A percentile compares a stretch with the other conserved stretches of the same genome.
Evolutionary conservation across 2,888 invertebrate genomes (phyloP).

Genomic region (Aspidapion aeneum): DNA sequence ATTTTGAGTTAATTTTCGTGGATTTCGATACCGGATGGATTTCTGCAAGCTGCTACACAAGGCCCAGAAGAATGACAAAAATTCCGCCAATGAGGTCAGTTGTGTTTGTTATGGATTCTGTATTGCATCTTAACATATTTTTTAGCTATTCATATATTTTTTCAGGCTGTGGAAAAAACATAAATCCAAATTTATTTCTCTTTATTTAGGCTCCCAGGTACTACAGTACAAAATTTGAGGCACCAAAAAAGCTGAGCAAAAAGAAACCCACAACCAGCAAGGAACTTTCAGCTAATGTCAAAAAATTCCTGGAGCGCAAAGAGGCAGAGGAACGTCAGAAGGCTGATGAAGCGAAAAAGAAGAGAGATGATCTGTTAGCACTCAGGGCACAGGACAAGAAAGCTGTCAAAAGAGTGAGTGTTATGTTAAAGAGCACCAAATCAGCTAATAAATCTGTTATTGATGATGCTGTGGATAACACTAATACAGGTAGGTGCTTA

Average conservation of each 20-base stretch:
- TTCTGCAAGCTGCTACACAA: slow-evolving; percentile 58
- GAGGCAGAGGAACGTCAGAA: slow-evolving; percentile 75
- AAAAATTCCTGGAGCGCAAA: slow-evolving; percentile 77
- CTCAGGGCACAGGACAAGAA: slow-evolving; percentile 53
- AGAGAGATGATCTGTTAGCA: slow-evolving; percentile 61
- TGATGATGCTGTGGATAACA: slow-evolving; percentile 74
- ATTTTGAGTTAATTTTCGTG: not conserved
- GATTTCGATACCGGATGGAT: slow-evolving; percentile 50
- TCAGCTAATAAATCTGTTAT: slow-evolving; percentile 85
- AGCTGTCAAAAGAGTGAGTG: slow-evolving; percentile 45
- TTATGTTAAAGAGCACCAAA: slow-evolving; percentile 76
- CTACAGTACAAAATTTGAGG: slow-evolving; percentile 76
- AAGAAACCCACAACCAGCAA: slow-evolving; percentile 50
- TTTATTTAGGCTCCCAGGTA: slow-evolving; percentile 50
- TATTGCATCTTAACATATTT: too few relatives aligned
- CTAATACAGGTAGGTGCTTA: too few relatives aligned
- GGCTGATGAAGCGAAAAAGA: slow-evolving; percentile 58
- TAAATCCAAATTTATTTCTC: too few relatives aligned
- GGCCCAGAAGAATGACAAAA: slow-evolving; percentile 58
- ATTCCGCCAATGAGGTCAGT: slow-evolving; percentile 39
- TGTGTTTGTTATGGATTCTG: too few relatives aligned
- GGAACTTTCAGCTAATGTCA: slow-evolving; percentile 71
- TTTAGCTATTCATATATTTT: too few relatives aligned
- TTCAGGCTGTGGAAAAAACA: too few relatives aligned
- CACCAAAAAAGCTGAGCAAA: slow-evolving; percentile 74